Conservation (phyloP, 2,888 invertebrate genomes). For the Hypercompe scribonia region DNA sequence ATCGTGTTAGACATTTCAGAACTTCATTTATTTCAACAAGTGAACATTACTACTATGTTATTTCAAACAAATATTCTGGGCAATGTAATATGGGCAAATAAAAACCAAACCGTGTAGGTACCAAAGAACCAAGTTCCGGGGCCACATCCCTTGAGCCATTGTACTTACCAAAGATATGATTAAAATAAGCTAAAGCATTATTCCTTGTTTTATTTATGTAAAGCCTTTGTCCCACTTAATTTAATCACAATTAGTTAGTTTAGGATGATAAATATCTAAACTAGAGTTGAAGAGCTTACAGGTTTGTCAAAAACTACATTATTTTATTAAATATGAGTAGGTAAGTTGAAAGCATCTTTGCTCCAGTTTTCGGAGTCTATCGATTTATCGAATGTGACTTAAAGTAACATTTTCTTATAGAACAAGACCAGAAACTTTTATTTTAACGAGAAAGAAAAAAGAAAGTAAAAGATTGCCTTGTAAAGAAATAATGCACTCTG, state of each 20-base stretch:
- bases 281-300: too few relatives aligned
- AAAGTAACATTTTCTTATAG: too few relatives aligned
- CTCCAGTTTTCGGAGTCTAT: too few relatives aligned
- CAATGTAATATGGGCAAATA: conserved; percentile 24
- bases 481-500: too few relatives aligned
- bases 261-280: too few relatives aligned
- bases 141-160: conserved; percentile 77
- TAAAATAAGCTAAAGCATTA: conserved; percentile 69
- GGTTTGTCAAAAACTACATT: too few relatives aligned
- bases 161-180: conserved; percentile 84
- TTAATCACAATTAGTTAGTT: background rate
- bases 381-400: too few relatives aligned
- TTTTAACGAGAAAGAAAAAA: too few relatives aligned
- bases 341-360: too few relatives aligned
- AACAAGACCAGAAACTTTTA: too few relatives aligned
- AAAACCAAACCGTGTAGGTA: conserved; percentile 52
- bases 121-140: conserved; percentile 79
- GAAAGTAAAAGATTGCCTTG: too few relatives aligned
- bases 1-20: background rate
- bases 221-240: background rate
- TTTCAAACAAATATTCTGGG: conserved; percentile 38
- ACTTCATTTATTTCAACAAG: background rate
- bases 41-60: conserved; percentile 6
- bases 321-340: too few relatives aligned
- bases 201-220: conserved; percentile 40